Percentiles rank a stretch among this genome's conserved stretches.
These are phyloP conservation scores for Aspidapion aeneum DNA, from an alignment of 2,888 invertebrate species.

Conservation along the genomic window DNA sequence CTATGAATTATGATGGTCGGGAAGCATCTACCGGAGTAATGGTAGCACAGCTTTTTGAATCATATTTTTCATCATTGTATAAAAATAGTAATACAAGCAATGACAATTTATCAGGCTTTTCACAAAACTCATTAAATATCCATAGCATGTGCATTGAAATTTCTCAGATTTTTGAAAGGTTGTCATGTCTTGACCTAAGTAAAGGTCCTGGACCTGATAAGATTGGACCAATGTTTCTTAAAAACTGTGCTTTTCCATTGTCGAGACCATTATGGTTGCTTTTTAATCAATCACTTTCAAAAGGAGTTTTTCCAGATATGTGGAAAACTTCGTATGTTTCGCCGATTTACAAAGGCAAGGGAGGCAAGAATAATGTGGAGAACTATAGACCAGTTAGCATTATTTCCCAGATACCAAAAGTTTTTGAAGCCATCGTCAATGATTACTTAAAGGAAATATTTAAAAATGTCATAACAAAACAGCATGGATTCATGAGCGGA, in stretches of 20 bases:
- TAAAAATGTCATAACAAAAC: no score
- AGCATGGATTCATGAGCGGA: no score
- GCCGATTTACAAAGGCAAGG: no score
- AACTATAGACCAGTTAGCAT: no score
- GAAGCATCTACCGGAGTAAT: neutral
- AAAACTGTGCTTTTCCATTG: neutral
- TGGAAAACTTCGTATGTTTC: no score
- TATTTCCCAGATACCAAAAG: no score
- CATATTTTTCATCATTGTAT: neutral
- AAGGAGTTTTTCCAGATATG: no score
- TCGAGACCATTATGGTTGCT: neutral
- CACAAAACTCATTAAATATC: neutral
- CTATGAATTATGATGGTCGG: neutral
- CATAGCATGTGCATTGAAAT: neutral
- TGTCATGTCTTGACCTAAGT: neutral
- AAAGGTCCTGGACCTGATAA: neutral
- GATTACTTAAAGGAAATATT: no score
- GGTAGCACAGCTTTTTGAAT: neutral
- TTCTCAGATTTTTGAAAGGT: neutral
- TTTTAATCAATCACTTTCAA: no score
- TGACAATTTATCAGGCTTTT: neutral
- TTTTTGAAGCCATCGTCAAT: no score
- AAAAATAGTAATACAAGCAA: neutral
- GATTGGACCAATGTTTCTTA: neutral
- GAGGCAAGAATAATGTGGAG: no score